Percentiles rank a stretch among this genome's conserved stretches.
Conservation (phyloP, 1,140 invertebrate genomes). For the Alviniconcha marisindica region DNA sequence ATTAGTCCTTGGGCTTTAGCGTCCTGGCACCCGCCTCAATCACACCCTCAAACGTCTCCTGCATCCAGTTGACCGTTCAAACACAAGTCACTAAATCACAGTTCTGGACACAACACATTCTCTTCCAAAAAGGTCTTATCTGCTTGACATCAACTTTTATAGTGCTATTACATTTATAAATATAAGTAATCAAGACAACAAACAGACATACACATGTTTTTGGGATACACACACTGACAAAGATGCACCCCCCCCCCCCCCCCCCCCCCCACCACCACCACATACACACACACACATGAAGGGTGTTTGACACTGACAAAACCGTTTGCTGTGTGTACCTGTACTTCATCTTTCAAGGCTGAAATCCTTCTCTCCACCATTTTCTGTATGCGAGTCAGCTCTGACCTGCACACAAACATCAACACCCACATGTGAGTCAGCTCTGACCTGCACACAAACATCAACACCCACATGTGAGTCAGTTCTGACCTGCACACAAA, state of each 20-base stretch:
- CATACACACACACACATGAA: background rate
- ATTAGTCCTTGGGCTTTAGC: too few relatives aligned
- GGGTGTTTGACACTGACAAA: background rate
- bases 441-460: too few relatives aligned
- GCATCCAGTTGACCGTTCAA: too few relatives aligned
- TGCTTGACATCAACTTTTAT: background rate
- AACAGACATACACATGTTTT: background rate
- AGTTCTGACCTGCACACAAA: too few relatives aligned
- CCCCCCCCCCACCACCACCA: background rate
- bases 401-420: conserved; percentile 31
- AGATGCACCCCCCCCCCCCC: background rate
- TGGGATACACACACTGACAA: too few relatives aligned
- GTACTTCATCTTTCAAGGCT: conserved; percentile 58
- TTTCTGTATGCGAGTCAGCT: conserved; percentile 52
- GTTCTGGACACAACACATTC: background rate
- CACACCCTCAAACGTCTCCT: too few relatives aligned
- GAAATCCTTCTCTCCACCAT: conserved; percentile 65
- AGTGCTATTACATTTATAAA: background rate
- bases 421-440: too few relatives aligned
- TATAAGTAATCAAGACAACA: background rate
- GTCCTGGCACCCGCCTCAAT: too few relatives aligned
- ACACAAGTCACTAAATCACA: too few relatives aligned
- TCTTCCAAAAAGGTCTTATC: too few relatives aligned
- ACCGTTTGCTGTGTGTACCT: conserved; percentile 57
- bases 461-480: too few relatives aligned